Evolutionary conservation across 2,113 vertebrate species (phyloP).

Genomic region (Lagopus leucura): DNA sequence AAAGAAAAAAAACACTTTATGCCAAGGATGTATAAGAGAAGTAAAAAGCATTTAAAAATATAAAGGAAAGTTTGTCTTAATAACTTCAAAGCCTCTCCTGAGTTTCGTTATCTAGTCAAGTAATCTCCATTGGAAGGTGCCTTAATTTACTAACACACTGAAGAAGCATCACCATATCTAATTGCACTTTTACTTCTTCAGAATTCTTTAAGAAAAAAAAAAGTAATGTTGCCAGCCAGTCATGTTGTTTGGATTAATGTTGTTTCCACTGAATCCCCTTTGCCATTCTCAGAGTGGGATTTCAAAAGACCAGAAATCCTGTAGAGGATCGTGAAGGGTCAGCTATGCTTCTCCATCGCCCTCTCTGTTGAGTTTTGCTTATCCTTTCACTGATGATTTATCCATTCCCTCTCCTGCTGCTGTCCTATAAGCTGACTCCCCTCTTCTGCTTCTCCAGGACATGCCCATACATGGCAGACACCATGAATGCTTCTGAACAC

Average conservation of each 20-base stretch:
- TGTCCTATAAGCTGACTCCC: neutral
- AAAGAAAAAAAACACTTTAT: neutral
- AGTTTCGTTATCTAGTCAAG: neutral
- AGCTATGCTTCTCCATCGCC: rapidly evolving
- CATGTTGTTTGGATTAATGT: neutral
- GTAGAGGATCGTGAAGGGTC: neutral
- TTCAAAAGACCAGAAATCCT: neutral
- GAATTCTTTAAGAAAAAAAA: neutral
- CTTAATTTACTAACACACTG: neutral
- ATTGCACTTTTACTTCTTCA: neutral
- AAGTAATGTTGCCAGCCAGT: neutral
- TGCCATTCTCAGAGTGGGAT: neutral
- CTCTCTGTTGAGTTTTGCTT: neutral
- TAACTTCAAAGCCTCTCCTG: neutral
- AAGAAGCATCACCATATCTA: neutral
- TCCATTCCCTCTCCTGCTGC: neutral
- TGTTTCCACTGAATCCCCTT: neutral
- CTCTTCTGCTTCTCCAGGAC: neutral
- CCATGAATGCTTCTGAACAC: neutral
- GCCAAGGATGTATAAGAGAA: neutral
- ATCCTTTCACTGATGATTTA: neutral
- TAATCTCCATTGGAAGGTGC: neutral
- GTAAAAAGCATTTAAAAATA: neutral
- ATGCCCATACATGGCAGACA: neutral
- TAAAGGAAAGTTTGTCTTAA: neutral